Evolutionary conservation across 1,140 invertebrate genomes (phyloP), one percentile per base, ranked within the genome.

Genomic region (Liolophura sinensis): DNA sequence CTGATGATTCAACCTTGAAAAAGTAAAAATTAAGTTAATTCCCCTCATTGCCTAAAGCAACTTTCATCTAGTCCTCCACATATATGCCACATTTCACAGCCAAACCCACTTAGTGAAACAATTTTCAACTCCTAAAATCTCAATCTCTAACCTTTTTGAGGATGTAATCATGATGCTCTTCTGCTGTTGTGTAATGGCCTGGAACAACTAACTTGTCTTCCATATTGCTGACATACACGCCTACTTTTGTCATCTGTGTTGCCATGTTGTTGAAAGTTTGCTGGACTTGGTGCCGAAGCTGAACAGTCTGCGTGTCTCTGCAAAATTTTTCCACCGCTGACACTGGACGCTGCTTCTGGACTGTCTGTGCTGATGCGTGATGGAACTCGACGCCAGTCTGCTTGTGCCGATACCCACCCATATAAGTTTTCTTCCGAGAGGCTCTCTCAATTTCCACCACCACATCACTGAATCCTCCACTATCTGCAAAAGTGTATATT

Each of bases 161-260:
- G 27, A 77, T 76, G 67, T 73, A 73, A 22, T 50, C 50, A 54
- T 74, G 68, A 60, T 78, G 65, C 51, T 86, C 79, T 60, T 85
- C 82, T 40, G 84, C 81, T n/a, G 80, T 82, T 14, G 74, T 78
- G 61, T 86, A 86, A 66, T 78, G 74, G 20, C 76, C 73, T 50
- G 84, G 84, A 25, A 69, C 71, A 6, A 85, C n/a, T 15, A 85
- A 59, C 62, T 79, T 83, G 67, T 85, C 82, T 15, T 74, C 58
- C 40, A 75, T 70, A 55, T 78, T 82, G 16, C 78, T 78, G 0
- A 86, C 73, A 68, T 75, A 85, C 0, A 83, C 76, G 1, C 83
- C 83, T 49, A 84, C 78, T 49, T 79, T 79, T 40, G 82, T 84
- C 85, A 86, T 86, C 73, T 86, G 85, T 18, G 85, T 86, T 47